These are phyloP conservation scores for Heliangelus exortis DNA, from an alignment of 2,797 vertebrate genomes.

Conservation along the genomic window DNA sequence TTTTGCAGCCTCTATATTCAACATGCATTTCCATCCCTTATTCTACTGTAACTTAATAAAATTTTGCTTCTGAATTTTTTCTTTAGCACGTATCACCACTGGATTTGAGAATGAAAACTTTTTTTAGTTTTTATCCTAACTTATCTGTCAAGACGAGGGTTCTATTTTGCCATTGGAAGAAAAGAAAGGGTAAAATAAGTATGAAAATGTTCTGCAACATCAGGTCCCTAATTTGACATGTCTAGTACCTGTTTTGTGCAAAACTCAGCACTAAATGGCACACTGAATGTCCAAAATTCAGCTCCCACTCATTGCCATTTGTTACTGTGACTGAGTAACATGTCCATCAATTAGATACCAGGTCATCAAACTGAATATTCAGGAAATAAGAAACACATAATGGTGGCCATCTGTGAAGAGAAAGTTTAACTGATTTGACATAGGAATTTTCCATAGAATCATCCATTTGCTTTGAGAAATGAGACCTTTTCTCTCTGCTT, in stretches of 20 bases:
- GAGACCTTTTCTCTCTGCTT: conserved; percentile 42
- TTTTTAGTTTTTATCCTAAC: neutral
- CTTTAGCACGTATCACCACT: neutral
- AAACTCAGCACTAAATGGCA: neutral
- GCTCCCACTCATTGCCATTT: neutral
- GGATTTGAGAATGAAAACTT: neutral
- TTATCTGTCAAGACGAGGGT: neutral
- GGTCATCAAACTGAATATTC: neutral
- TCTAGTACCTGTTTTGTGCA: neutral
- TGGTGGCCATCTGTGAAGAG: neutral
- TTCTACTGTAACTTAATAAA: neutral
- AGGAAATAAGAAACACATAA: neutral
- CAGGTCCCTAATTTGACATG: neutral
- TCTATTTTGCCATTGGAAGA: neutral
- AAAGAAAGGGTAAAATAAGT: neutral
- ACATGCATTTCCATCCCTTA: neutral
- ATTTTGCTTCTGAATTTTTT: neutral
- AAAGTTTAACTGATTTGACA: neutral
- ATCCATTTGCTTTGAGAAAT: conserved; percentile 29
- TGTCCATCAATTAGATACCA: neutral
- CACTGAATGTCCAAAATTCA: neutral
- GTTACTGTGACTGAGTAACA: neutral
- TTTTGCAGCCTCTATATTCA: neutral
- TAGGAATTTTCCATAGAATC: conserved; percentile 39
- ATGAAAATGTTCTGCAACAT: neutral